Evolutionary conservation across 2,797 vertebrate species (phyloP), one percentile per base, ranked within the genome.

Genomic region (Scarus forsteni): DNA sequence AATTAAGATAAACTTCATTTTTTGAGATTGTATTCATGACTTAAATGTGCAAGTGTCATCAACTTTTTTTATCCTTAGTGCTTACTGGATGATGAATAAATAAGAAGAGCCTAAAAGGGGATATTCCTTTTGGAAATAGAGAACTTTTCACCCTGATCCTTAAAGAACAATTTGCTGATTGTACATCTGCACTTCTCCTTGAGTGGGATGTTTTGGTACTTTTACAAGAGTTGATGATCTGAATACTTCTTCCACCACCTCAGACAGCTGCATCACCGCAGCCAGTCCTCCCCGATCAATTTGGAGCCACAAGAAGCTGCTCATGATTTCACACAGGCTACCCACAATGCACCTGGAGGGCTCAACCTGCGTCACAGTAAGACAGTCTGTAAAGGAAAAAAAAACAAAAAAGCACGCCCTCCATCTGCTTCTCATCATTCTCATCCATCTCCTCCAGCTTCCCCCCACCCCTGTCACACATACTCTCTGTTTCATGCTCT

Each of bases 401-500:
- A 43, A 52, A 66, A 72, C 73, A 64, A 63, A 72, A 27, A 80
- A 78, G 63, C 71, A 44, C 75, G 7, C 80, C 74, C 70, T 86
- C 85, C 92, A 92, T 92, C 91, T 92, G 91, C 83, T 92, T 92
- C 84, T 87, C 87, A 91, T 93, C 89, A 92, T 73, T 80, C 67
- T 78, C 85, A 89, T 91, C 86, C 88, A 88, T 85, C 85, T 84
- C 79, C 16, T 69, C 76, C 74, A 59, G 65, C 62, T 35, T 45
- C 55, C 65, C 44, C 79, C 45, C 38, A 39, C 38, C 38, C 38
- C 66, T 44, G 81, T 79, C 39, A 66, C 81, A 77, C 52, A 85
- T 80, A 79, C 71, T 60, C 71, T 81, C 77, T 78, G 75, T 79
- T 83, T 87, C 68, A 85, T 72, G 71, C 83, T 74, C 67, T 81